Conservation (phyloP, 2,797 vertebrate species). For the Sebastes trivittatus region DNA sequence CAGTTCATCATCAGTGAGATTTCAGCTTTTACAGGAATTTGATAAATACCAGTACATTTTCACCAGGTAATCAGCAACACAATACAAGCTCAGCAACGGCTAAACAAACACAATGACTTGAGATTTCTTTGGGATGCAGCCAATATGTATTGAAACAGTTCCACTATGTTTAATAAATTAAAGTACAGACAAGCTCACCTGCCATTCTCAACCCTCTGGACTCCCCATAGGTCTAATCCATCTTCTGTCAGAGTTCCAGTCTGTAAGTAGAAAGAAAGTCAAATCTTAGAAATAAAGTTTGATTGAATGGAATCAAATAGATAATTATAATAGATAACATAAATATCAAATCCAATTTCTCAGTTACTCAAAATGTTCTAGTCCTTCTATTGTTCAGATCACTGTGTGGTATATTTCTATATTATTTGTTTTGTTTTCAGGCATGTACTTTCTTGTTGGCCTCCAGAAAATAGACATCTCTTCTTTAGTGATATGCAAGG, state of each 20-base stretch:
- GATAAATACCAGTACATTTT: neutral
- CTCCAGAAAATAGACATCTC: neutral
- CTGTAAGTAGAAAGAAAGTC: slow-evolving; percentile 65
- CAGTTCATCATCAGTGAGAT: neutral
- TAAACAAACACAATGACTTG: neutral
- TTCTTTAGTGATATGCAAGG: neutral
- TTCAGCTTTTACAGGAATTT: neutral
- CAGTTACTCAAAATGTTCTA: neutral
- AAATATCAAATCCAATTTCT: neutral
- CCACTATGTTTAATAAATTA: neutral
- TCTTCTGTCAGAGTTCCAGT: slow-evolving; percentile 98
- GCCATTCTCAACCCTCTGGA: slow-evolving; percentile 90
- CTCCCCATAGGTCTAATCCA: slow-evolving; percentile 95
- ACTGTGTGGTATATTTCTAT: neutral
- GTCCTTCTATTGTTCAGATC: neutral
- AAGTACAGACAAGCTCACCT: slow-evolving; percentile 71
- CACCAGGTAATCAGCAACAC: neutral
- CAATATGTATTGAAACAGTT: neutral
- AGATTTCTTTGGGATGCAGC: neutral
- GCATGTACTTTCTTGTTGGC: neutral
- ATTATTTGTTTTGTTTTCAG: neutral
- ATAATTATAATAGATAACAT: too few relatives aligned
- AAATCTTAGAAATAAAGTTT: neutral
- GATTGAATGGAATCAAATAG: neutral
- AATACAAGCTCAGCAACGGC: neutral